Conservation (phyloP, 1,140 invertebrate genomes). For the Dysdera silvatica region DNA sequence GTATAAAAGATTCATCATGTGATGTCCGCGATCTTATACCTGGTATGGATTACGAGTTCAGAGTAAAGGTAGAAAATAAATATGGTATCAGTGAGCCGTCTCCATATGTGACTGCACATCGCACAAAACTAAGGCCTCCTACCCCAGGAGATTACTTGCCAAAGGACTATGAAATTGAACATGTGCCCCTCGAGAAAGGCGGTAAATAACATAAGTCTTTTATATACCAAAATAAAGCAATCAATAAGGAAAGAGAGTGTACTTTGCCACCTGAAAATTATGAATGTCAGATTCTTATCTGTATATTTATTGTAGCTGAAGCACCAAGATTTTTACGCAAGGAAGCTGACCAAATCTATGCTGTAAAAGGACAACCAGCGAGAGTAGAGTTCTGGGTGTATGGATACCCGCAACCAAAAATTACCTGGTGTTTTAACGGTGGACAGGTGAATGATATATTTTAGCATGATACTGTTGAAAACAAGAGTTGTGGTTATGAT, state of each 20-base stretch:
- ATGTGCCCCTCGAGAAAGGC: conserved; percentile 67
- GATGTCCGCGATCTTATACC: conserved; percentile 39
- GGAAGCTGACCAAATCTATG: conserved; percentile 74
- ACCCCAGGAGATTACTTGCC: conserved; percentile 39
- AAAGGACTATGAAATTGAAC: conserved; percentile 79
- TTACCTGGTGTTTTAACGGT: conserved; percentile 79
- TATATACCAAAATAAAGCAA: too few species aligned
- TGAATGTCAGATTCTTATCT: background rate
- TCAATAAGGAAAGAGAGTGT: background rate
- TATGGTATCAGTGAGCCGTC: conserved; percentile 91
- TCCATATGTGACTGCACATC: conserved; percentile 70
- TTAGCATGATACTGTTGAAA: too few species aligned
- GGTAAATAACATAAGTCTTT: conserved; percentile 21
- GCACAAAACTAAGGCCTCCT: conserved; percentile 56
- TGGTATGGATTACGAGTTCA: conserved; percentile 62
- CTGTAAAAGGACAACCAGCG: conserved; percentile 75
- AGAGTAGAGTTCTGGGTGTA: conserved; percentile 86
- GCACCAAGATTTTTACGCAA: conserved; percentile 63
- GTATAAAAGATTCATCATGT: conserved; percentile 68
- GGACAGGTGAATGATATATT: conserved; percentile 54
- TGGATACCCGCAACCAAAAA: conserved; percentile 81
- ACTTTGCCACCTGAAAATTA: background rate
- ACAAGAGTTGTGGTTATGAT: too few species aligned
- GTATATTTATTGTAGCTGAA: conserved; percentile 26
- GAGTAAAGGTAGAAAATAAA: conserved; percentile 86